Conservation (phyloP, 2,113 vertebrate genomes). For the Actinemys pallida region DNA sequence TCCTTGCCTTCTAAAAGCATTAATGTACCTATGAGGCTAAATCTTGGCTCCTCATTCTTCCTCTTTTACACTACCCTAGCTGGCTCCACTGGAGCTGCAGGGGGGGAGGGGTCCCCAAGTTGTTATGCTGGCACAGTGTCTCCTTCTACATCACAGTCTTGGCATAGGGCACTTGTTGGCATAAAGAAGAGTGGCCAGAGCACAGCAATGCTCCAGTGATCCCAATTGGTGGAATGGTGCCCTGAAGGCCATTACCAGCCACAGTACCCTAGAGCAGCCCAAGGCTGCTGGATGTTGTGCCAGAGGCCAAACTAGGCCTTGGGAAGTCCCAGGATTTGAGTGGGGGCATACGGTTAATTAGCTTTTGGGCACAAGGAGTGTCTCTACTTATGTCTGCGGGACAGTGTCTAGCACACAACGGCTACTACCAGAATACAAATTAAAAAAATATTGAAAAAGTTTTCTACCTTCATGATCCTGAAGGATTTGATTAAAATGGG, state of each 20-base stretch:
- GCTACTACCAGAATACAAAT: neutral
- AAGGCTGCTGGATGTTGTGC: neutral
- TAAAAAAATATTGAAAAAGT: neutral
- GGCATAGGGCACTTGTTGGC: neutral
- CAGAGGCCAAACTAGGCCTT: neutral
- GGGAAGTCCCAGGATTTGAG: neutral
- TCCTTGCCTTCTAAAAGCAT: neutral
- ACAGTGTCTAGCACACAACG: neutral
- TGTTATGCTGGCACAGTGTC: neutral
- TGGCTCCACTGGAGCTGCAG: too few species aligned
- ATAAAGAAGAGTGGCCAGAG: neutral
- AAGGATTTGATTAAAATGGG: neutral
- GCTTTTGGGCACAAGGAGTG: neutral
- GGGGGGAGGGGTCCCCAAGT: neutral
- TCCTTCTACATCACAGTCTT: neutral
- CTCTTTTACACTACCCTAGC: neutral
- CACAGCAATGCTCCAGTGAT: neutral
- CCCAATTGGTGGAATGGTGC: neutral
- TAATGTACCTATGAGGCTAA: neutral
- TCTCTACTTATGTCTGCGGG: neutral
- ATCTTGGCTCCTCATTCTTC: neutral
- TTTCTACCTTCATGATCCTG: neutral
- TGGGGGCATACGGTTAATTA: neutral
- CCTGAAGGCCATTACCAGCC: neutral
- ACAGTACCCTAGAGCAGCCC: neutral